Evolutionary conservation across 2,113 vertebrate species (phyloP), one percentile per base, ranked within the genome.

Genomic region (Nycticorax nycticorax): DNA sequence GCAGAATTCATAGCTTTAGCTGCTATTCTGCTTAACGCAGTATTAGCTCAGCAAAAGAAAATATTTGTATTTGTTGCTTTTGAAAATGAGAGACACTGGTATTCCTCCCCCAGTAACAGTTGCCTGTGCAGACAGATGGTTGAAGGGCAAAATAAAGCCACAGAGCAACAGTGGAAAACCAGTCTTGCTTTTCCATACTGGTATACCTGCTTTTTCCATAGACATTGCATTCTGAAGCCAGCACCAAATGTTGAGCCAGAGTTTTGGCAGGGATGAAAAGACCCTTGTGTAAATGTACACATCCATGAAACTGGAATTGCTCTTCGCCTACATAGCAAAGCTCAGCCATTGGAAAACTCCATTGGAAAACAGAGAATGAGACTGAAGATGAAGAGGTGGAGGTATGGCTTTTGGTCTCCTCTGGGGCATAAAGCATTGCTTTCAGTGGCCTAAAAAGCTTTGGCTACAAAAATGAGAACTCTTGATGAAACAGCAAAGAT

Each of bases 81-180:
- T 59, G 53, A 90, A 78, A 72, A 57, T 14, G 53, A 85, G 48
- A 85, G 6, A 72, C 23, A 9, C 47, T 16, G 23, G 28, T 56
- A 74, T 59, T 84, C 71, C 35, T 55, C 24, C 43, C 32, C n/a
- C 56, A 88, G 60, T 20, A 62, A 55, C 26, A 69, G 87, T 2
- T 78, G 88, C 66, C 62, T 85, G 68, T 28, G 53, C 6, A 12
- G 60, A 66, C 48, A 77, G 41, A 81, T 43, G 64, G 52, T 2
- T 62, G 63, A 76, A 90, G 71, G 56, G 69, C 78, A 93, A 88
- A 95, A 87, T 48, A 84, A 96, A 89, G 77, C 66, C 88, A 92
- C 67, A 74, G 63, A 88, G 88, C 35, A 95, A 83, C n/a, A 74
- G 63, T 75, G 89, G 68, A 47, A 89, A 72, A 50, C 43, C 52